These are phyloP conservation scores for Habrosyne pyritoides DNA, from an alignment of 2,888 invertebrate species.

Conservation along the genomic window DNA sequence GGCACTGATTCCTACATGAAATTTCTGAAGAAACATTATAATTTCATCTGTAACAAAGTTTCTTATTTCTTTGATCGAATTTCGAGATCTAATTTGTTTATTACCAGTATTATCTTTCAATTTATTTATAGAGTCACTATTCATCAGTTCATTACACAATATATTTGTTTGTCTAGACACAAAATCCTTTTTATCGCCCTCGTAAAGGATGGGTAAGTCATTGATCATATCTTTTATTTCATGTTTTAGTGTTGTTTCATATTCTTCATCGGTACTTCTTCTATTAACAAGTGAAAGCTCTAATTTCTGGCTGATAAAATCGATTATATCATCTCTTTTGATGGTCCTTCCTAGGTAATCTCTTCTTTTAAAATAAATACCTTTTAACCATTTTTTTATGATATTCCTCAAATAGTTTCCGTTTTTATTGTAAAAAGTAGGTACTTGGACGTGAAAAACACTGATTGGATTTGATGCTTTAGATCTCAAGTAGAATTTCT, in stretches of 20 bases:
- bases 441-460: constrained; percentile 12
- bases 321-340: constrained; percentile 20
- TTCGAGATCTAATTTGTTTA: constrained; percentile 12
- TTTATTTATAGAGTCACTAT: constrained; percentile 15
- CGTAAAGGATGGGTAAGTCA: background rate
- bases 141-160: constrained; percentile 22
- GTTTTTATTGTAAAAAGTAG: constrained; percentile 20
- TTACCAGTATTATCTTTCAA: background rate
- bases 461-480: constrained; percentile 1
- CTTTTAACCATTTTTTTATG: constrained; percentile 21
- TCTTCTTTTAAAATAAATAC: constrained; percentile 23
- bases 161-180: background rate
- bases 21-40: constrained; percentile 21
- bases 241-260: constrained; percentile 16
- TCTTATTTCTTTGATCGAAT: constrained; percentile 26
- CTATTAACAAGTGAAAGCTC: constrained; percentile 24
- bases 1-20: constrained; percentile 14
- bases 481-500: constrained; percentile 13
- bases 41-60: constrained; percentile 28
- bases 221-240: constrained; percentile 8
- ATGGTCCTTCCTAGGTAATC: constrained; percentile 20
- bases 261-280: constrained; percentile 20
- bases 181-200: background rate
- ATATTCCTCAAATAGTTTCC: constrained; percentile 12
- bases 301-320: constrained; percentile 23